Evolutionary conservation across 1,140 invertebrate genomes (phyloP).

Genomic region (Diachasmimorpha longicaudata): DNA sequence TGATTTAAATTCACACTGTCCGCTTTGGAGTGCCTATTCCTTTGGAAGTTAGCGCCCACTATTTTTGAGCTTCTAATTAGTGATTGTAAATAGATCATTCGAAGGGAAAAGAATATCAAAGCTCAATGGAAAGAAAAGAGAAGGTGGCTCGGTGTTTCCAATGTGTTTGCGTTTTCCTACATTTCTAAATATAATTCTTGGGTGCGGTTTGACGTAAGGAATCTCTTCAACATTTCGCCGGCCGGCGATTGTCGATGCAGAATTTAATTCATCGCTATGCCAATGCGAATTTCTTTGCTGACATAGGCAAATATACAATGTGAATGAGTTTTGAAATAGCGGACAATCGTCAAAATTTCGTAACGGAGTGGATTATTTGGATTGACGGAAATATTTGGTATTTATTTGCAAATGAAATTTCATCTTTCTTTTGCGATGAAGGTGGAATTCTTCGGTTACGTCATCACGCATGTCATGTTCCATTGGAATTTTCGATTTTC

Average conservation of each 20-base stretch:
- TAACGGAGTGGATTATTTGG: too few species aligned
- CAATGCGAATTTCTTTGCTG: too few species aligned
- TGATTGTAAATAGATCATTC: background rate
- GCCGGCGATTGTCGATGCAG: background rate
- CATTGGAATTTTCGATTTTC: background rate
- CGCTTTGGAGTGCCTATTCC: background rate
- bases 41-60: background rate
- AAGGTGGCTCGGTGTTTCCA: background rate
- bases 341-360: too few species aligned
- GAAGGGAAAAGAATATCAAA: background rate
- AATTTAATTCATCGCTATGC: background rate
- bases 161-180: background rate
- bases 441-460: too few species aligned
- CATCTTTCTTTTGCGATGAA: too few species aligned
- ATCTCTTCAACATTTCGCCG: background rate
- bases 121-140: background rate
- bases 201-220: background rate
- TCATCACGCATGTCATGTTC: background rate
- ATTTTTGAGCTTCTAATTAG: background rate
- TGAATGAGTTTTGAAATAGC: too few species aligned
- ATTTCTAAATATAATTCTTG: slow-evolving; percentile 1
- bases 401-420: too few species aligned
- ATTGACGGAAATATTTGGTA: too few species aligned
- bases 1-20: background rate
- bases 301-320: too few species aligned